Percentiles rank a stretch among this genome's conserved stretches.
Conservation (phyloP, 2,888 invertebrate genomes). For the Melieria picta region DNA sequence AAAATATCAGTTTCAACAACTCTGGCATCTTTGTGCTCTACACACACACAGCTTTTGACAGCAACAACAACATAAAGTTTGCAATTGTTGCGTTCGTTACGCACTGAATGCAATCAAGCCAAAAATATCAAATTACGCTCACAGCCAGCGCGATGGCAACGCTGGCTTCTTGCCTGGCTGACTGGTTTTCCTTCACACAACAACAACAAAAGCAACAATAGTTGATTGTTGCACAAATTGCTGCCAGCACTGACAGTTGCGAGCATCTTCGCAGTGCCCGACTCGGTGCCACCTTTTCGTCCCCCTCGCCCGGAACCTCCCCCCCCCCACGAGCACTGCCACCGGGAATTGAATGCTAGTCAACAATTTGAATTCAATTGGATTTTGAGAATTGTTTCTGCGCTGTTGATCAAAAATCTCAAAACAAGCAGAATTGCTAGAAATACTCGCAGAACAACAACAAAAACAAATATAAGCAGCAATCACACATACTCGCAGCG, state of each 20-base stretch:
- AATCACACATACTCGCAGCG: too few relatives aligned
- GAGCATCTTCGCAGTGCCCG: not conserved
- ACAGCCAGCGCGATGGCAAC: not conserved
- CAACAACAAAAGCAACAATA: too few relatives aligned
- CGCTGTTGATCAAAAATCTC: constrained; percentile 13
- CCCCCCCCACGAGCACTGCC: not conserved
- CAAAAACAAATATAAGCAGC: too few relatives aligned
- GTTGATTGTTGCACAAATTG: too few relatives aligned
- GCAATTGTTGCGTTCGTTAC: constrained; percentile 16
- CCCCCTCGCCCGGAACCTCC: not conserved
- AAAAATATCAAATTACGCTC: constrained; percentile 31
- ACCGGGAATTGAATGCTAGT: constrained; percentile 10
- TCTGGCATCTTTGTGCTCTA: not conserved
- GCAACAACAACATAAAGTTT: not conserved
- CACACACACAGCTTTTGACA: not conserved
- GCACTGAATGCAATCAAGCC: constrained; percentile 32
- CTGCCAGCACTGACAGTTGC: too few relatives aligned
- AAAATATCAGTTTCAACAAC: not conserved
- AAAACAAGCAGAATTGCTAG: not conserved
- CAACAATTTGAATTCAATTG: constrained; percentile 18
- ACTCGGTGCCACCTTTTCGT: not conserved
- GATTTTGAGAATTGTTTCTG: constrained; percentile 17
- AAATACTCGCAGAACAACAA: too few relatives aligned
- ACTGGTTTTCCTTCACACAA: too few relatives aligned
- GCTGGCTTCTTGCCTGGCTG: not conserved